Base-by-base conservation (phyloP, 2,888 invertebrate genomes). In the Calameuta filiformis region DNA sequence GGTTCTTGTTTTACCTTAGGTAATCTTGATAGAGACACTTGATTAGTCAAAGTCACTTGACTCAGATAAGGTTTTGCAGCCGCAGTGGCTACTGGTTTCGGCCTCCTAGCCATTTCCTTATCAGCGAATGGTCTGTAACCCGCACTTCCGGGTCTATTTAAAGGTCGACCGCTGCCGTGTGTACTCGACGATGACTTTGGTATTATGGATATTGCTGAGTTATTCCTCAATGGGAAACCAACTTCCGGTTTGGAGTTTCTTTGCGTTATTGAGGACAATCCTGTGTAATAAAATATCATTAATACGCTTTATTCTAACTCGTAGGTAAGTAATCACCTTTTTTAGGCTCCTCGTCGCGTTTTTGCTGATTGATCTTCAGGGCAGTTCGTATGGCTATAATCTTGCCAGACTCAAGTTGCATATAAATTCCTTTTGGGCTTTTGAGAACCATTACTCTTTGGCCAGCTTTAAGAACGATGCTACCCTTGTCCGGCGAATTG, bases 341-440 rank as follows among this genome's bases (percentile, higher is more conserved):
- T 77, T 92, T 92, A 11, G 91, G 90, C 73, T 85, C 90, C 86
- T 88, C 93, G 89, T 87, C 93, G 87, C 81, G 92, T 89, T 91
- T 93, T 91, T 81, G 93, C 91, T 87, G 94, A 81, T 91, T 94
- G 9, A 95, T 92, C 91, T 96, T 96, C 82, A 95, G 94, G 0
- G 96, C 95, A 0, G 96, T 96, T 88, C 96, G 95, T 85, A 98
- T 98, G 35, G 98, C 98, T 83, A 98, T 98, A 80, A 98, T 97
- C 92, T 98, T 98, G 37, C 98, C 98, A 85, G 97, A 97, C 89
- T 97, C 97, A 73, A 98, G 92, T 87, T 98, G 97, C 95, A 99
- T 97, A 92, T 98, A 98, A 83, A 98, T 98, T 74, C 98, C 98
- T 92, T 98, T 98, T 0, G 97, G 96, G 11, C 98, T 98, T 91